Evolutionary conservation across 2,888 invertebrate genomes (phyloP), one percentile per base, ranked within the genome.

Genomic region (Melieria picta): DNA sequence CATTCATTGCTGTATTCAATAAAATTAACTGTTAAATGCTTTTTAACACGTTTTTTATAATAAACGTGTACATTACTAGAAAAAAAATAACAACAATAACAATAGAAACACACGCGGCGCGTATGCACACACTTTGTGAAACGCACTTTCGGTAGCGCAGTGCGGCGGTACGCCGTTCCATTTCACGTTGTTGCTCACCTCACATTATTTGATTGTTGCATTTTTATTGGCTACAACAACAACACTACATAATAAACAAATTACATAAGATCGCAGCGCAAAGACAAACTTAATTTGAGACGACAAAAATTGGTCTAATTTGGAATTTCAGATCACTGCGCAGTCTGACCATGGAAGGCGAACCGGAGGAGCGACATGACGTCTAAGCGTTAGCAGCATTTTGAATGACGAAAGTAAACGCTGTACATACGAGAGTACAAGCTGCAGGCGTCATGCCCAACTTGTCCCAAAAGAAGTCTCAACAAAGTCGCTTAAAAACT

Each of bases 341-440:
- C 76, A 87, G 87, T 79, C 82, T 87, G 70, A 85, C 86, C 69
- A 84, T 83, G 77, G 84, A 83, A 52, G 84, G 80, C 75, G 76
- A 81, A 76, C 78, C 80, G 13, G 80, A 83, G 69, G 79, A 81
- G 69, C 80, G 77, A 63, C 80, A 82, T 76, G 79, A 80, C 71
- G 79, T 79, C 68, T 83, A 79, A 77, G 67, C 58, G 58, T 61
- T 65, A 46, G 55, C 30, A 4, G 46, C 9, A 60, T 48, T 67
- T 58, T 57, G 46, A 52, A 55, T 30, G 30, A 30, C 30, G 30
- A 30, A 30, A 30, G 3, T 30, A 30, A 30, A 11, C 7, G 42
- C 9, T 42, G 42, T 58, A 58, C 42, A 58, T 43, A 58, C 42
- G 30, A 30, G 30, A 30, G 30, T 3, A 30, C 30, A 30, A 30